Percentiles rank a stretch among this genome's conserved stretches.
Evolutionary conservation across 2,888 invertebrate species (phyloP).

Genomic region (Thecophora atra): DNA sequence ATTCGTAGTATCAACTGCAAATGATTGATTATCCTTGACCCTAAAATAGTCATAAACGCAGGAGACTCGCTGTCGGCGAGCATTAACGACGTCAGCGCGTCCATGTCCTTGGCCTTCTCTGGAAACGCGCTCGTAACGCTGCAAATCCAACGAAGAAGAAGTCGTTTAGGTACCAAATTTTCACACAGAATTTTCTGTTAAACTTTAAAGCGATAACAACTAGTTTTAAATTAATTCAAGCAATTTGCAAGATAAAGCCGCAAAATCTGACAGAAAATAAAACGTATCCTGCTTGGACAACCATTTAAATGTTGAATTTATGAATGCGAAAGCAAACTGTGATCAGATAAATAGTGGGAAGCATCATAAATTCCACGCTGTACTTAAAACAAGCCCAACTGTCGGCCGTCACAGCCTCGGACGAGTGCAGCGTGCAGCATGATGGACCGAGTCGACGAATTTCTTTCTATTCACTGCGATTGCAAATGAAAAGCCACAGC

Average conservation of each 20-base stretch:
- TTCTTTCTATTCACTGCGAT: conserved; percentile 35
- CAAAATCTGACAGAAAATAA: not conserved
- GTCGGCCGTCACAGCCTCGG: conserved; percentile 9
- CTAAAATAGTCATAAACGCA: conserved; percentile 42
- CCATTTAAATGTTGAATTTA: conserved; percentile 26
- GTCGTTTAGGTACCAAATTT: too few species aligned
- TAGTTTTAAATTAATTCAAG: not conserved
- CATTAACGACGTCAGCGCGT: not conserved
- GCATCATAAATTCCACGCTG: conserved; percentile 21
- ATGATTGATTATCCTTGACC: conserved; percentile 41
- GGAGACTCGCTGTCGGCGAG: not conserved
- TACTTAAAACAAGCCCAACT: conserved; percentile 11
- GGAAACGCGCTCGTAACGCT: not conserved
- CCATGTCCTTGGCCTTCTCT: conserved; percentile 26
- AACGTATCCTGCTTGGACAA: not conserved
- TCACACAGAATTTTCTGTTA: too few species aligned
- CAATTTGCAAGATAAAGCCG: not conserved
- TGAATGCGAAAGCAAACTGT: conserved; percentile 19
- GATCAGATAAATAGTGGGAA: conserved; percentile 28
- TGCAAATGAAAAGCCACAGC: conserved; percentile 26
- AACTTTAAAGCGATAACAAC: not conserved
- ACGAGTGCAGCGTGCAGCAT: not conserved
- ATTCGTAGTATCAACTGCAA: conserved; percentile 35
- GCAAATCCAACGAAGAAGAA: not conserved
- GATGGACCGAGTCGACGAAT: conserved; percentile 26